Evolutionary conservation across 2,113 vertebrate genomes (phyloP), one percentile per base, ranked within the genome.

Genomic region (Phylloscopus trochiloides): DNA sequence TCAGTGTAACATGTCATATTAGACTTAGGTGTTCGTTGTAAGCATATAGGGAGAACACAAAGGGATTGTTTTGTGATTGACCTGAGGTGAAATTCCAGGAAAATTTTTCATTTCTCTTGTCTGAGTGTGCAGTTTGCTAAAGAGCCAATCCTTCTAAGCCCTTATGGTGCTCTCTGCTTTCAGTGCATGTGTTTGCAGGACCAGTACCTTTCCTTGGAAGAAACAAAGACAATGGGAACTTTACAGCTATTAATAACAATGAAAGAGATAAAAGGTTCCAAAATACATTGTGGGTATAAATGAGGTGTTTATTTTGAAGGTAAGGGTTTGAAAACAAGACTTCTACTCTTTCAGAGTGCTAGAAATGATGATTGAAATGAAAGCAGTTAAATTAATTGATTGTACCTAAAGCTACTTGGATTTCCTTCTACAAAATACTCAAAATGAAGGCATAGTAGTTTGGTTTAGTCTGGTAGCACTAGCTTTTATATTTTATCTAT

Each of bases 341-440:
- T 63, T 72, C 24, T 63, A 7, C 5, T 17, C 8, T 59, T 76
- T 76, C 24, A 38, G 40, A 88, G 28, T 38, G 40, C 24, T 80
- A n/a, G 31, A 59, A 73, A 75, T 90, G 5, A 26, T 15, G 17
- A 43, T 1, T 74, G 36, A 79, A 83, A 83, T 86, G 3, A 68
- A 71, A 72, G 17, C 7, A 17, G 7, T 55, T 26, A 54, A 72
- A 42, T 21, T n/a, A 72, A 59, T 43, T 0, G 0, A 34, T 29
- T 47, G 4, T 52, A 67, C 31, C 18, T 80, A 55, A 71, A 71
- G 14, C 11, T 70, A 14, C 22, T 52, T 54, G 38, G 17, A 10
- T 61, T 79, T 62, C 59, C 32, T 73, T 57, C 7, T 12, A 28
- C 14, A 66, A 79, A 79, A 58, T 29, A 50, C 9, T 76, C 14